Conservation (phyloP, 2,888 invertebrate species). For the Chrysomela aeneicollis region DNA sequence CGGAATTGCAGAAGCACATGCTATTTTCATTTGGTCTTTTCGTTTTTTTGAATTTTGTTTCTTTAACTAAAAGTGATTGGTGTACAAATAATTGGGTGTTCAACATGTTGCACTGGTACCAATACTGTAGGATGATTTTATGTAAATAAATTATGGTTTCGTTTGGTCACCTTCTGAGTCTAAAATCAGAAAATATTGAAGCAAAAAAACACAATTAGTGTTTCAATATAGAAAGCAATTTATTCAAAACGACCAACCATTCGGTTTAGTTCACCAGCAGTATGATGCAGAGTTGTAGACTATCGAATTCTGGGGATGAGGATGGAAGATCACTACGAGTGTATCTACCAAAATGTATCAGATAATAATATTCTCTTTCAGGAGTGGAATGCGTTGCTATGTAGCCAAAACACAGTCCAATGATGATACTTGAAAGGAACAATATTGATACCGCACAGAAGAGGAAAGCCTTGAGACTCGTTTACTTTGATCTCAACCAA, state of each 20-base stretch:
- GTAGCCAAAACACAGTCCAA: slow-evolving; percentile 29
- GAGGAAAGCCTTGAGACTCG: background rate
- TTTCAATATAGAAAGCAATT: too few species aligned
- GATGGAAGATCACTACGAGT: too few species aligned
- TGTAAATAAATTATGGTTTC: too few species aligned
- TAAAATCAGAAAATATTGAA: too few species aligned
- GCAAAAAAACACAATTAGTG: too few species aligned
- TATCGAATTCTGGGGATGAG: too few species aligned
- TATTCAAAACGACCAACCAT: too few species aligned
- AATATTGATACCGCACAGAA: slow-evolving; percentile 8
- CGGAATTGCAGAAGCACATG: slow-evolving; percentile 23
- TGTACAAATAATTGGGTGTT: slow-evolving; percentile 19
- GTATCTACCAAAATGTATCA: background rate
- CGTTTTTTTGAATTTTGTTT: slow-evolving; percentile 20
- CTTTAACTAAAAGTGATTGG: slow-evolving; percentile 18
- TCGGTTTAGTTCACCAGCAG: too few species aligned
- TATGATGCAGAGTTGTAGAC: too few species aligned
- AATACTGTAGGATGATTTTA: too few species aligned
- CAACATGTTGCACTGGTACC: too few species aligned
- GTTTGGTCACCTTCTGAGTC: too few species aligned
- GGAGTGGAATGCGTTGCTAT: slow-evolving; percentile 16
- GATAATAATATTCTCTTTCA: slow-evolving; percentile 9
- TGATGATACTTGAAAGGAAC: slow-evolving; percentile 14
- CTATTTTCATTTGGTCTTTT: slow-evolving; percentile 34
- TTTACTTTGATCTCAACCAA: background rate